Percentiles rank a stretch among this genome's conserved stretches.
Conservation (phyloP, 2,113 vertebrate genomes). For the Eublepharis macularius region DNA sequence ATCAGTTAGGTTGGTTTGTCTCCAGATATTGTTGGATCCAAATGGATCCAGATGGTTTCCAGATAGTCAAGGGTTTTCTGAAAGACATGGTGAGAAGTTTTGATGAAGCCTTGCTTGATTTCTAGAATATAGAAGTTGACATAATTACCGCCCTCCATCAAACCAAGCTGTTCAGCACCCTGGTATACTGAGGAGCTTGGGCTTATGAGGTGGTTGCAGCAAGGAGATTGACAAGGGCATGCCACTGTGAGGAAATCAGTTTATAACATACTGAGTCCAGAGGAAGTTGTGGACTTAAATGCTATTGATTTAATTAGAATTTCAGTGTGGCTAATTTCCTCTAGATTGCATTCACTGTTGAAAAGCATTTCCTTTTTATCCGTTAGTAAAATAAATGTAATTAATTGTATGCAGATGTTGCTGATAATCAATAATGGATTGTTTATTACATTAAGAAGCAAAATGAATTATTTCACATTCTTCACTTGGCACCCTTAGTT, state of each 20-base stretch:
- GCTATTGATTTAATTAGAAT: not conserved
- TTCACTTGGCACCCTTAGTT: constrained; percentile 52
- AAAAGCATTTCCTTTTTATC: not conserved
- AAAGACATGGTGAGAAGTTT: no score
- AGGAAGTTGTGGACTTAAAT: not conserved
- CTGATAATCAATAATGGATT: constrained; percentile 4
- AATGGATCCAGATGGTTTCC: no score
- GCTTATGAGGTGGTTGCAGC: no score
- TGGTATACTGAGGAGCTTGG: no score
- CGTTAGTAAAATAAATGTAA: constrained; percentile 12
- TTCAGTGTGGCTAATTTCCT: not conserved
- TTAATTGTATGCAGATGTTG: constrained; percentile 6
- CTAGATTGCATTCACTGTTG: not conserved
- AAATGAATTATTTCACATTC: constrained; percentile 56
- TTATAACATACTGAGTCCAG: not conserved
- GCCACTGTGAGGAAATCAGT: not conserved
- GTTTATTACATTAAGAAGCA: not conserved
- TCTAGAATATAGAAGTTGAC: no score
- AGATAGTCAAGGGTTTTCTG: no score
- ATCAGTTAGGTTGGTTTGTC: no score
- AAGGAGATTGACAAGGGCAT: no score
- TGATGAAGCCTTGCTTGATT: no score
- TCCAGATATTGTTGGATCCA: no score
- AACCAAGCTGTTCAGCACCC: no score
- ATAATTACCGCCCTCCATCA: no score